Percentiles rank a stretch among this genome's conserved stretches.
Evolutionary conservation across 2,113 vertebrate species (phyloP).

Genomic region (Sialia sialis): DNA sequence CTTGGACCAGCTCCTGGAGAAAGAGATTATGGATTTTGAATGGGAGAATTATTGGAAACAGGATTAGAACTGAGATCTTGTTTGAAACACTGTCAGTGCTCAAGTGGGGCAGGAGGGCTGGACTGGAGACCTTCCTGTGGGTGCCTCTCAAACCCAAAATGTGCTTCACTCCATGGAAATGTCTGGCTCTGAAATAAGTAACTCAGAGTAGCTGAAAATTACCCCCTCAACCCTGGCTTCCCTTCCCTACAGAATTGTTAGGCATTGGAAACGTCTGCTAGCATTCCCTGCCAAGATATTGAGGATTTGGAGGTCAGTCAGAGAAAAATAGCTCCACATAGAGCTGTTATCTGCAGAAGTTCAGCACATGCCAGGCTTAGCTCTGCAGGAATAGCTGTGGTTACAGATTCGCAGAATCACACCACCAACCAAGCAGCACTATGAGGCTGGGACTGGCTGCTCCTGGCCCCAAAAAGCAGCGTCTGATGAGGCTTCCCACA

Average conservation of each 20-base stretch:
- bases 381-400: not conserved
- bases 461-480: not conserved
- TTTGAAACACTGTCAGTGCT: too few relatives aligned
- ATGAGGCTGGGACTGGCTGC: not conserved
- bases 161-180: not conserved
- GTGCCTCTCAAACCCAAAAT: not conserved
- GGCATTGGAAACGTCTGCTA: not conserved
- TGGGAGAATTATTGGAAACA: too few relatives aligned
- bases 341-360: not conserved
- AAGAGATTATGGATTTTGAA: too few relatives aligned
- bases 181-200: not conserved
- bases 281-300: not conserved
- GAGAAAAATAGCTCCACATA: not conserved
- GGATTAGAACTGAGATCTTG: too few relatives aligned
- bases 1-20: too few relatives aligned
- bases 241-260: not conserved
- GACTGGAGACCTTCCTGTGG: too few relatives aligned
- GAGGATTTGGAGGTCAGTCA: not conserved
- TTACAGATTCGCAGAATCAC: not conserved
- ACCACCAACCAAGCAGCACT: not conserved
- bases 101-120: too few relatives aligned
- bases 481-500: too few relatives aligned
- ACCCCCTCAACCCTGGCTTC: not conserved
- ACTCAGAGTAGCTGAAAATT: not conserved
- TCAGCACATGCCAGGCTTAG: not conserved